A percentile compares a stretch with the other conserved stretches of the same genome.
Conservation (phyloP, 1,140 invertebrate species). For the Pseudomyrmex pallidus region DNA sequence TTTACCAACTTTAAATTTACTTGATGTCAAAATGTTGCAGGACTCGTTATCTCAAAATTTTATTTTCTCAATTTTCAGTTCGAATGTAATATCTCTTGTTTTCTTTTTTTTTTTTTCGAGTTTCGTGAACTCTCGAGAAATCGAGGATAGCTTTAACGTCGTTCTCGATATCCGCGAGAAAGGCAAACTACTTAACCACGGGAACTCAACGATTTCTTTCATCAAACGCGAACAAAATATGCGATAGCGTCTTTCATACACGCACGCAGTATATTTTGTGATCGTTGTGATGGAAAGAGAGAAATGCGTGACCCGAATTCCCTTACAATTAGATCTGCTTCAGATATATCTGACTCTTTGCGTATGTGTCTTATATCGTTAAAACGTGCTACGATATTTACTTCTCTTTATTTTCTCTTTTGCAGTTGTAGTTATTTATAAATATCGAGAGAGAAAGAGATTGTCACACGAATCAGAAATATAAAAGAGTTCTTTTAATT, state of each 20-base stretch:
- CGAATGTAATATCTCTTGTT: background rate
- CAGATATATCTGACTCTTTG: constrained; percentile 5
- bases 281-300: background rate
- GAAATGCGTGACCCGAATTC: background rate
- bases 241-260: background rate
- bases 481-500: constrained; percentile 25
- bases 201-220: background rate
- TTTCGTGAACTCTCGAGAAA: background rate
- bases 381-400: constrained; percentile 4
- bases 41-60: background rate
- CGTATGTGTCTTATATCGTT: constrained; percentile 15
- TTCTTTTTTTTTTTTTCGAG: background rate
- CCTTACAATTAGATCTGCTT: background rate
- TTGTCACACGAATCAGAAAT: no score
- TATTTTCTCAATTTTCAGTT: background rate
- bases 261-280: constrained; percentile 1
- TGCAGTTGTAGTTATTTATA: background rate
- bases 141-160: background rate
- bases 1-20: background rate
- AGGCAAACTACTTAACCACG: background rate
- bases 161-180: background rate
- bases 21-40: background rate
- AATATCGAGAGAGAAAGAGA: background rate
- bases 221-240: background rate
- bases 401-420: background rate